Percentiles rank a stretch among this genome's conserved stretches.
Evolutionary conservation across 1,140 invertebrate genomes (phyloP).

Genomic region (Arctopsyche grandis): DNA sequence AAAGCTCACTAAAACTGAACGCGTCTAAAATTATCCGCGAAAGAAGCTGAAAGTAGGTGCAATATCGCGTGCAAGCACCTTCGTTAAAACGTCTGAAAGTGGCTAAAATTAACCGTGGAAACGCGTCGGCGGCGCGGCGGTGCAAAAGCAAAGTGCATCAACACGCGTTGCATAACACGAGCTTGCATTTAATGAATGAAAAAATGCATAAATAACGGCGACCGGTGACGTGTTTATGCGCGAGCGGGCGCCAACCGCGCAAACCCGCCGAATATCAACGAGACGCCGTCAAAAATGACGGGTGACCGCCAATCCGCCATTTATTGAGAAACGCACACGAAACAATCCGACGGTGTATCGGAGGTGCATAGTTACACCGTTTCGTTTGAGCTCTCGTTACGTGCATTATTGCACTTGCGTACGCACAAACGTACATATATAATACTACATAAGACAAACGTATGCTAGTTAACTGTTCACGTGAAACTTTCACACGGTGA

Average conservation of each 20-base stretch:
- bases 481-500: too few relatives aligned
- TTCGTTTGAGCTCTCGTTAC: too few relatives aligned
- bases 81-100: background rate
- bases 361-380: too few relatives aligned
- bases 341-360: too few relatives aligned
- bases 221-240: slow-evolving; percentile 11
- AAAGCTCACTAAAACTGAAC: too few relatives aligned
- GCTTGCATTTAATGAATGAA: slow-evolving; percentile 14
- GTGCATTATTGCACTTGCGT: too few relatives aligned
- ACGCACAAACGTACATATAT: too few relatives aligned
- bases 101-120: background rate
- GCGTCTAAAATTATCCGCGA: background rate
- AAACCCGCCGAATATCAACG: background rate
- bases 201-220: slow-evolving; percentile 16
- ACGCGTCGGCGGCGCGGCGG: background rate
- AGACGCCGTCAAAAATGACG: too few relatives aligned
- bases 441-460: too few relatives aligned
- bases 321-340: too few relatives aligned
- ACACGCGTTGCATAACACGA: slow-evolving; percentile 7
- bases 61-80: background rate
- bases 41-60: background rate
- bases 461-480: too few relatives aligned
- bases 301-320: too few relatives aligned
- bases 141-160: background rate
- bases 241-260: background rate